Base-by-base conservation (phyloP, 2,888 invertebrate genomes). In the Galeopsomyia nigrocyanea region DNA sequence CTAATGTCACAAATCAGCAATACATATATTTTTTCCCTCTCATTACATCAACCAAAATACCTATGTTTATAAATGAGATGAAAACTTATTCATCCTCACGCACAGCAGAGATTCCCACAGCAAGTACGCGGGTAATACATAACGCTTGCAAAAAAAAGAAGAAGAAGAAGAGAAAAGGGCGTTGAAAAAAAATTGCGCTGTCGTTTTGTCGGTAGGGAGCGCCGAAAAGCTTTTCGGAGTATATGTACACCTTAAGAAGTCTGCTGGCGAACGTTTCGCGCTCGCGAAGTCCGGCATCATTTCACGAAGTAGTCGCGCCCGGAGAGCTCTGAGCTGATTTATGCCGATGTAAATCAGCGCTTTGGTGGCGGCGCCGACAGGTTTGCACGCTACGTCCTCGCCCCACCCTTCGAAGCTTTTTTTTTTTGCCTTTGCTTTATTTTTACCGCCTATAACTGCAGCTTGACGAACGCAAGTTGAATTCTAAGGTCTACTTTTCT, bases 311-410 rank as follows among this genome's bases (percentile, higher is more conserved):
- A 77, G 76, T 76, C 72, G 73, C 70, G 71, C 71, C 64, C 74
- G 39, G 13, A 39, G 39, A 39, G 73, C 76, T 39, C 39, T 39
- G 10, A 72, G 57, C 74, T 79, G 79, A 79, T 79, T 79, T 78
- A 79, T 77, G 74, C 74, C 58, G 70, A 75, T 77, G 76, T 78
- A 77, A 79, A 79, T 79, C 77, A 77, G 68, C 60, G 56, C 74
- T 79, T 78, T 76, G 76, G 74, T 67, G 62, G 63, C 67, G 39
- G 75, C 71, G 77, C 70, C 67, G 77, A 77, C 77, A 75, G 75
- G 22, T 61, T 64, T 75, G 71, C 76, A 74, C 69, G 75, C 69
- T 68, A 39, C 62, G 56, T 65, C 73, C 75, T 61, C 60, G 31
- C 17, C 46, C 10, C 46, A 16, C 6, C 10, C 16, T 47, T 10